Evolutionary conservation across 2,797 vertebrate species (phyloP), one percentile per base, ranked within the genome.

Genomic region (Xenops minutus): DNA sequence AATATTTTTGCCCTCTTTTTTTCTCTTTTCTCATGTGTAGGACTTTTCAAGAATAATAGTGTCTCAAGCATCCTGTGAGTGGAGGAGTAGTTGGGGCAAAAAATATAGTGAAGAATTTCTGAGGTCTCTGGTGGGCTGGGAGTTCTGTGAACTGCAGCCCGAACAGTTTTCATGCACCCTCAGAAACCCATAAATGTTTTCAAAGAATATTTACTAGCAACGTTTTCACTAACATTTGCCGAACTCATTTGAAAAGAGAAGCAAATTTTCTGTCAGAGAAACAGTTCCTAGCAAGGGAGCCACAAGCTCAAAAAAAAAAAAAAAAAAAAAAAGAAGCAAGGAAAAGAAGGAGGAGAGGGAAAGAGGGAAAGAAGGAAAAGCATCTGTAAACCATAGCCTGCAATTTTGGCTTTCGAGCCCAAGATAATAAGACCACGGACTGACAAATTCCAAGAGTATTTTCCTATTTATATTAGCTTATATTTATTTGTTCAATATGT

Each of bases 401-500:
- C 69, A 88, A 92, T 93, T 96, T 93, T 93, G 89, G 85, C 92
- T 96, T 92, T 85, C 88, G 94, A 93, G 67, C 80, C 93, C 76
- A 86, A 92, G 89, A 93, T 97, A 95, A 92, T 96, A 95, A 95
- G 91, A 94, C 85, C 89, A 88, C 1, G 82, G 92, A 86, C 85
- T 84, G 94, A 94, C 92, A 96, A 94, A 97, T 95, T 96, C 94
- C 95, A 92, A 86, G 85, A 96, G 92, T 44, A 91, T 88, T 95
- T 96, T 95, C 89, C 94, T 97, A 96, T 96, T 97, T 96, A 88
- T 96, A 95, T 96, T 96, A 93, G 77, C 79, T 94, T 96, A 49
- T 90, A 96, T 96, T 97, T 97, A 95, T 95, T 96, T 93, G 84
- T 97, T 94, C 95, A 97, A 88, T 96, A 96, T 97, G 96, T 95